Evolutionary conservation across 2,888 invertebrate species (phyloP).

Genomic region (Acanthosoma haemorrhoidale): DNA sequence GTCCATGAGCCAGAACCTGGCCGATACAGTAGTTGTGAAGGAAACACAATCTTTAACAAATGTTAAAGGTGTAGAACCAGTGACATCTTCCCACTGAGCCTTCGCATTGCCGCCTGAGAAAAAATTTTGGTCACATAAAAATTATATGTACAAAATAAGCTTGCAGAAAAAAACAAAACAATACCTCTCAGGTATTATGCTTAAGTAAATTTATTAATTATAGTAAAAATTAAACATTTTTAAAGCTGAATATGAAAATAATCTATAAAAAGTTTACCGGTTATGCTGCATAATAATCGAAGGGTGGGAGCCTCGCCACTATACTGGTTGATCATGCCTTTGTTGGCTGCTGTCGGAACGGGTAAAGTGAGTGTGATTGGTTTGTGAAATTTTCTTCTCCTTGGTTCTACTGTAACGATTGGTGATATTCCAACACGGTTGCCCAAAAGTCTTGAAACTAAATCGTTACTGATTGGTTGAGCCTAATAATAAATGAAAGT

Average conservation of each 20-base stretch:
- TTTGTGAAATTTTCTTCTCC: slow-evolving; percentile 96
- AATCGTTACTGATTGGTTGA: slow-evolving; percentile 82
- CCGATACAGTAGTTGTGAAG: slow-evolving; percentile 98
- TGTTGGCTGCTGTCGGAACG: slow-evolving; percentile 63
- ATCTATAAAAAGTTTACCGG: slow-evolving; percentile 64
- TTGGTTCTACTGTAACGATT: slow-evolving; percentile 95
- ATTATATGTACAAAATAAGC: too few relatives aligned
- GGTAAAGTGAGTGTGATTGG: slow-evolving; percentile 96
- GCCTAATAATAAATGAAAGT: slow-evolving; percentile 55
- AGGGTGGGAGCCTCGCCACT: slow-evolving; percentile 75
- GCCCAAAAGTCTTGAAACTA: slow-evolving; percentile 81
- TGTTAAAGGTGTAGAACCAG: slow-evolving; percentile 93
- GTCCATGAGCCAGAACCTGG: slow-evolving; percentile 98
- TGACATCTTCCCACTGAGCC: slow-evolving; percentile 99
- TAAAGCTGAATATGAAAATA: background rate
- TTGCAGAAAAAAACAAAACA: too few relatives aligned
- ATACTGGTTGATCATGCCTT: slow-evolving; percentile 82
- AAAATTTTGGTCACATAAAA: background rate
- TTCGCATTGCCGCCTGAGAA: slow-evolving; percentile 79
- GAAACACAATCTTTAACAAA: slow-evolving; percentile 96
- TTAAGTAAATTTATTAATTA: background rate
- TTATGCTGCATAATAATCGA: slow-evolving; percentile 88
- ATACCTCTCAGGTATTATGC: background rate
- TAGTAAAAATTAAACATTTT: background rate
- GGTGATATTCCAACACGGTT: slow-evolving; percentile 96